Evolutionary conservation across 2,888 invertebrate species (phyloP), one percentile per base, ranked within the genome.

Genomic region (Malachius bipustulatus): DNA sequence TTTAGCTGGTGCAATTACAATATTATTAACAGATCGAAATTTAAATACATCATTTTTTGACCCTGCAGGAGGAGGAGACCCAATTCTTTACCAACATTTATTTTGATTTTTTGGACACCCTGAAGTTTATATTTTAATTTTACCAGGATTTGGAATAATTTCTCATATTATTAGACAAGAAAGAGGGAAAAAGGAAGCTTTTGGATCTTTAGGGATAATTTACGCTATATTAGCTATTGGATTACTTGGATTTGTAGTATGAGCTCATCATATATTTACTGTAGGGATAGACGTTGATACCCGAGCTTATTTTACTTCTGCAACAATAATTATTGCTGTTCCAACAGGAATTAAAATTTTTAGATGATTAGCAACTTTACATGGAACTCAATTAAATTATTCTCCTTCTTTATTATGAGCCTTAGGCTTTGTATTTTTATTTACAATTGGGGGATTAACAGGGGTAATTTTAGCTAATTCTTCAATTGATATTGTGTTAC

Each of bases 21-120:
- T 85, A 70, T 49, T 84, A 44, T 59, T 84, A 60, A 78, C 77
- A 2, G 82, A 84, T 52, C 82, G 82, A 57, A 83, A 85, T 64
- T 58, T 83, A 59, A 82, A 82, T 68, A 82, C 82, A 1, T 74
- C 78, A 1, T 85, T 85, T 62, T 85, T 84, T 71, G 81, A 84
- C 19, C 82, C 82, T 0, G 69, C 73, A 0, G 82, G 81, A 40
- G 84, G 83, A 15, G 85, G 83, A 35, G 83, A 85, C 36, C 83
- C 82, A 2, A 74, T 85, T 64, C 48, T 85, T 47, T 84, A 79
- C 35, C 82, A 84, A 73, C 82, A 85, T 60, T 64, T 84, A 70
- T 83, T 87, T 66, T 85, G 83, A 75, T 85, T 85, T 66, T 87
- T 85, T 72, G 84, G 83, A 0, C 84, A 85, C 36, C 84, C 83